Evolutionary conservation across 2,797 vertebrate genomes (phyloP).

Genomic region (Knipowitschia caucasica): DNA sequence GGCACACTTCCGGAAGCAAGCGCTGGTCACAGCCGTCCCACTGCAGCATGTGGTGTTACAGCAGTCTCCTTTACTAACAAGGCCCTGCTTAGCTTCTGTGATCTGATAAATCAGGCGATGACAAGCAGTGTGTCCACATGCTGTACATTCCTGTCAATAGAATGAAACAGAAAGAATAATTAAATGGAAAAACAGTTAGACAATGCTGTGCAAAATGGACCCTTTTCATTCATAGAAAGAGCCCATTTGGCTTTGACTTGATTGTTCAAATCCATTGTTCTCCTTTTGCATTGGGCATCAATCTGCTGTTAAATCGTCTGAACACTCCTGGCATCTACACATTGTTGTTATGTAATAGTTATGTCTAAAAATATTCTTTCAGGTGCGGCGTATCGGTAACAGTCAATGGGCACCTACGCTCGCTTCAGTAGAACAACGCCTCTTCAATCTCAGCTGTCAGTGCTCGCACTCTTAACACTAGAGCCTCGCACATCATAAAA

Average conservation of each 20-base stretch:
- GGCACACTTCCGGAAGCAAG: too few relatives aligned
- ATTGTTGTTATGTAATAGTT: conserved; percentile 7
- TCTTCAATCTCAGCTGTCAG: conserved; percentile 33
- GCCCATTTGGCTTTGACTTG: neutral
- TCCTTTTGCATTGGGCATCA: neutral
- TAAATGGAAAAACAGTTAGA: too few relatives aligned
- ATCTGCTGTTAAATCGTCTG: neutral
- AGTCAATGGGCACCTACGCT: conserved; percentile 27
- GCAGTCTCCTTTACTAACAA: too few relatives aligned
- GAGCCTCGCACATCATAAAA: conserved; percentile 37
- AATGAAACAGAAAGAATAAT: too few relatives aligned
- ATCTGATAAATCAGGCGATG: too few relatives aligned
- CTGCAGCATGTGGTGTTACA: too few relatives aligned
- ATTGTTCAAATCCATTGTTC: neutral
- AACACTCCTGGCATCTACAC: neutral
- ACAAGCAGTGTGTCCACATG: too few relatives aligned
- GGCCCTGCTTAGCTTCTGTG: too few relatives aligned
- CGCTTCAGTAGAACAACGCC: conserved; percentile 25
- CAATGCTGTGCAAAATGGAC: too few relatives aligned
- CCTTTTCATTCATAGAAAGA: too few relatives aligned
- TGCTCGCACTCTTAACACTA: conserved; percentile 29
- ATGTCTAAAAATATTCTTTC: neutral
- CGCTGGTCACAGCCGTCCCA: too few relatives aligned
- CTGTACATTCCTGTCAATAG: too few relatives aligned
- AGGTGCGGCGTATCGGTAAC: conserved; percentile 6